A percentile compares a stretch with the other conserved stretches of the same genome.
phyloP scores from a whole-genome alignment of 2,888 invertebrate genomes.

The Dryococelus australis region DNA sequence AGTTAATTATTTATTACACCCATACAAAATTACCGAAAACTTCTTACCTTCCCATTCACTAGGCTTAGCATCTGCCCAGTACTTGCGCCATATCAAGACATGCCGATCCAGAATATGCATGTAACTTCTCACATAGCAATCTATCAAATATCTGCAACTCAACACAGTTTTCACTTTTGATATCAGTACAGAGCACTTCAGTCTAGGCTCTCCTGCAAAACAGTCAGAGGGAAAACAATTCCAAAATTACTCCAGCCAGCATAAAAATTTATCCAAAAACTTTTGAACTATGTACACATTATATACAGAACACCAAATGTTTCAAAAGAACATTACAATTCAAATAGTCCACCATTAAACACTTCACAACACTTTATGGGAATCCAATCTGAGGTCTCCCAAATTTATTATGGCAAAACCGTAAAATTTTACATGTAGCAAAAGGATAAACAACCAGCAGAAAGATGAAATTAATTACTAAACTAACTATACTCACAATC shows the following conservation, averaged over 20 bases:
- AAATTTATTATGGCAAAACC: too few species aligned
- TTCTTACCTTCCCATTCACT: slow-evolving; percentile 11
- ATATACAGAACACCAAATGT: not conserved
- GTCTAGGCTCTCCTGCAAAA: not conserved
- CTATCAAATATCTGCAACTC: not conserved
- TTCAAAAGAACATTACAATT: too few species aligned
- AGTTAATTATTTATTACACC: too few species aligned
- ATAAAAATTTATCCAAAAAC: not conserved
- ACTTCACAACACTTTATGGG: too few species aligned
- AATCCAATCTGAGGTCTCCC: too few species aligned
- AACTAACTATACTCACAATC: too few species aligned
- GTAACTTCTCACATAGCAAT: not conserved
- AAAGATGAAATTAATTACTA: too few species aligned
- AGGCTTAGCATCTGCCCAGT: slow-evolving; percentile 20
- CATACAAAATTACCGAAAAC: too few species aligned
- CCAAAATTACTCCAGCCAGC: not conserved
- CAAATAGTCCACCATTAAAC: too few species aligned
- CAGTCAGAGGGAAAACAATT: not conserved
- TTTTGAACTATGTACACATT: not conserved
- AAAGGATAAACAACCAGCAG: too few species aligned
- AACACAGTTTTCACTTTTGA: slow-evolving; percentile 3
- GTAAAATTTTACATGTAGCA: too few species aligned
- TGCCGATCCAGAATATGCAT: slow-evolving; percentile 20
- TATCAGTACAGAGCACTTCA: slow-evolving; percentile 20
- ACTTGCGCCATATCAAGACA: not conserved